Conservation (phyloP, 2,797 vertebrate genomes). For the Coccyzus lansbergi region DNA sequence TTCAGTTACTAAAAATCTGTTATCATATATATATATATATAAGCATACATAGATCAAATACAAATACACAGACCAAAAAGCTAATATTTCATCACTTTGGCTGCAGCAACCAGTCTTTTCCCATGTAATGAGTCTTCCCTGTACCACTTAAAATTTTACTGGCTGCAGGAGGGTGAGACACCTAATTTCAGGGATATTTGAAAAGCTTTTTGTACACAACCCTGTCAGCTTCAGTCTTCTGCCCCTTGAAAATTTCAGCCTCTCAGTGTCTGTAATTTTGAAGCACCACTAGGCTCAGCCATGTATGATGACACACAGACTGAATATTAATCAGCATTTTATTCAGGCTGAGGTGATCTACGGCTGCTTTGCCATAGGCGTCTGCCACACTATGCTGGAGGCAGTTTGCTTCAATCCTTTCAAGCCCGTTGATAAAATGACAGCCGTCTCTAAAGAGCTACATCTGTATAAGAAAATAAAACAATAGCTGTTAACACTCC, state of each 20-base stretch:
- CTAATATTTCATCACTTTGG: neutral
- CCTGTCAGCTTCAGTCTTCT: neutral
- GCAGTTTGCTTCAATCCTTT: neutral
- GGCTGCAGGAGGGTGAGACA: neutral
- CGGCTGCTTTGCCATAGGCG: neutral
- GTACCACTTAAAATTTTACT: neutral
- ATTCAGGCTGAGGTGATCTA: neutral
- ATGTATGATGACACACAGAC: neutral
- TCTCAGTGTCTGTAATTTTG: neutral
- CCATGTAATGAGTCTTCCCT: neutral
- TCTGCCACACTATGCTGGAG: neutral
- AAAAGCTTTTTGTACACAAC: neutral
- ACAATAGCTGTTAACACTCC: neutral
- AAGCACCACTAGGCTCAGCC: neutral
- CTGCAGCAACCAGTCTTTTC: neutral
- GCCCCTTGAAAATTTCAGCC: neutral
- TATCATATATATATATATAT: neutral
- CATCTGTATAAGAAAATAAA: neutral
- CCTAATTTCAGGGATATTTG: neutral
- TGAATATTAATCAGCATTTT: conserved; percentile 19
- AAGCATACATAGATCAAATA: neutral
- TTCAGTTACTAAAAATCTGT: neutral
- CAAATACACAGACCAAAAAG: neutral
- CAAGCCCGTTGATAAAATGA: neutral
- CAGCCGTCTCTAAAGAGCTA: neutral